Evolutionary conservation across 2,797 vertebrate species (phyloP), one percentile per base, ranked within the genome.

Genomic region (Thaleichthys pacificus): DNA sequence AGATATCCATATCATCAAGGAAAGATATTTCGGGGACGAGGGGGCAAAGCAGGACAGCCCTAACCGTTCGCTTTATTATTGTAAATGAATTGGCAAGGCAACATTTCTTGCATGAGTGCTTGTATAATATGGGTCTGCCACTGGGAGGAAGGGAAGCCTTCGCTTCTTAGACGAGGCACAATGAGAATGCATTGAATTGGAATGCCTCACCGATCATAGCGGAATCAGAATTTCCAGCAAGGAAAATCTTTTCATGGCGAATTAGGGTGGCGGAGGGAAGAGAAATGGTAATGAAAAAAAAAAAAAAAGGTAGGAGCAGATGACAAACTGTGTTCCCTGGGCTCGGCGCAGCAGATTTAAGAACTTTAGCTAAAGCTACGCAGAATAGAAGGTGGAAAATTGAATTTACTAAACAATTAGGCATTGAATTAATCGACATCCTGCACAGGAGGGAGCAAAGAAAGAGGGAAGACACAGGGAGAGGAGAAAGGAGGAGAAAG

Each of bases 171-270:
- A 94, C 91, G 91, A 91, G 88, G 92, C 95, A 98, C 96, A 98
- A 97, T 97, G 95, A 94, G 94, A 97, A 96, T 93, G 96, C 96
- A 96, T 93, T 93, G 96, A 96, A 95, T 96, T 93, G 95, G 96
- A 98, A 99, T 98, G 97, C 95, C 94, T 99, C 96, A 95, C 93
- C 93, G 96, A 98, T 98, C 97, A 98, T 95, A 97, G 97, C 88
- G 91, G 95, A 98, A 98, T 98, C 96, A 95, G 95, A 97, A 97
- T 99, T 98, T 98, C 96, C 96, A 97, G 95, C 97, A 95, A 98
- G 97, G 96, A 97, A 97, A 98, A 98, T 97, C 97, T 99, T 97
- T 98, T 99, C 97, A 98, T 93, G 96, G 96, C 90, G 95, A 98
- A 98, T 99, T 98, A 98, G 95, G 35, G 94, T 94, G 93, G 93